Percentiles rank a stretch among this genome's conserved stretches.
Evolutionary conservation across 2,888 invertebrate genomes (phyloP).

Genomic region (Rhamphomyia laevipes): DNA sequence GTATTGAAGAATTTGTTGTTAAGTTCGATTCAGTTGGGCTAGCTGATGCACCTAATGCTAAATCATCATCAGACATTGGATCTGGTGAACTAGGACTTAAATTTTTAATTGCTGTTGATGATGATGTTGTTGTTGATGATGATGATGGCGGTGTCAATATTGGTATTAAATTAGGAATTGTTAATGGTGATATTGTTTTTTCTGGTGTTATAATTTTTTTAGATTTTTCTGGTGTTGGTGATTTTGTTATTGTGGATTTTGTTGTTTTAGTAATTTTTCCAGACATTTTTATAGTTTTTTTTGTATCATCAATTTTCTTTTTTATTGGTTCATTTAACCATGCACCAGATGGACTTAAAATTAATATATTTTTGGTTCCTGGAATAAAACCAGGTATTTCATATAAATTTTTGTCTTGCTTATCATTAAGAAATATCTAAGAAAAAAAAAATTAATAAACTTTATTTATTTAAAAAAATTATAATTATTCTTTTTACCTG

Average conservation of each 20-base stretch:
- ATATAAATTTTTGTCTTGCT: slow-evolving; percentile 22
- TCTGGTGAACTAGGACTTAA: slow-evolving; percentile 30
- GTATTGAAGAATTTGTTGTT: slow-evolving; percentile 12
- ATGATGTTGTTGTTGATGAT: slow-evolving; percentile 11
- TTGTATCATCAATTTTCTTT: neutral
- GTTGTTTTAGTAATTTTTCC: neutral
- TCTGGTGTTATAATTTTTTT: neutral
- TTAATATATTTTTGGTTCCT: slow-evolving; percentile 26
- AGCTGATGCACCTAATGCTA: slow-evolving; percentile 32
- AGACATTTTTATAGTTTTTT: slow-evolving; percentile 1
- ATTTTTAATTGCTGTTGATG: slow-evolving; percentile 13
- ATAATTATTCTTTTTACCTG: neutral
- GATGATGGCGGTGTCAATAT: slow-evolving; percentile 1
- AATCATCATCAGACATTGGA: slow-evolving; percentile 9
- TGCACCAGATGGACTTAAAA: slow-evolving; percentile 26
- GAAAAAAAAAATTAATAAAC: slow-evolving; percentile 6
- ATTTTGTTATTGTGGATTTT: neutral
- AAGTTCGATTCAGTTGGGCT: slow-evolving; percentile 33
- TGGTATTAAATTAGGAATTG: slow-evolving; percentile 7
- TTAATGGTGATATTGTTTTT: slow-evolving; percentile 10
- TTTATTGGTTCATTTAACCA: slow-evolving; percentile 21
- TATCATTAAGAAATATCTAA: slow-evolving; percentile 30
- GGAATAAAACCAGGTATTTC: slow-evolving; percentile 29
- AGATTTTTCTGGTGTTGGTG: neutral
- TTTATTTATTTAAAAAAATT: neutral